Evolutionary conservation across 2,888 invertebrate genomes (phyloP).

Genomic region (Plebejus argus): DNA sequence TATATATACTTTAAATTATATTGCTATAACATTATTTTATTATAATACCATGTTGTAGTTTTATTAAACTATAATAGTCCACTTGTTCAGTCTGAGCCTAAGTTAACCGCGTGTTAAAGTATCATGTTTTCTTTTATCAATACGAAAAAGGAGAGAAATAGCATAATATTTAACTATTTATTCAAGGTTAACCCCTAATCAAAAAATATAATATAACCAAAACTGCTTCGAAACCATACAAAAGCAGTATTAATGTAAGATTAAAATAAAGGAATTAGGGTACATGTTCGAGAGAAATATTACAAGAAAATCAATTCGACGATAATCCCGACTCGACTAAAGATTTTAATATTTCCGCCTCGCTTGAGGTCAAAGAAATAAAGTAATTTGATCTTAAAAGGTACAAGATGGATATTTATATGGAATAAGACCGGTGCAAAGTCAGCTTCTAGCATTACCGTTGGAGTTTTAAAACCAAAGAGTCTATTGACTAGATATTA

Average conservation of each 20-base stretch:
- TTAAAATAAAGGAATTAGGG: not conserved
- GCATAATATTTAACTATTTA: too few relatives aligned
- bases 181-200: not conserved
- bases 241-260: not conserved
- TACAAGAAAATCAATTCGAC: constrained; percentile 38
- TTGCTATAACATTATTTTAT: too few relatives aligned
- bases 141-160: too few relatives aligned
- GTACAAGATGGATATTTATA: constrained; percentile 26
- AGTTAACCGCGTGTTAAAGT: too few relatives aligned
- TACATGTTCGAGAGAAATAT: constrained; percentile 33
- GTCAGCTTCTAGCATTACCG: too few relatives aligned
- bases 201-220: not conserved
- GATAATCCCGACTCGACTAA: constrained; percentile 34
- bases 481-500: too few relatives aligned
- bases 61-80: too few relatives aligned
- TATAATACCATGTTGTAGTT: too few relatives aligned
- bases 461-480: too few relatives aligned
- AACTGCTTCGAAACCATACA: not conserved
- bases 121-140: too few relatives aligned
- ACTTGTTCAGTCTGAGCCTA: too few relatives aligned
- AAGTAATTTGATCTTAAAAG: constrained; percentile 28
- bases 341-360: constrained; percentile 33
- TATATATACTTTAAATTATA: too few relatives aligned
- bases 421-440: not conserved
- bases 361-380: constrained; percentile 29